A percentile compares a stretch with the other conserved stretches of the same genome.
These are phyloP conservation scores for Masticophis lateralis DNA, from an alignment of 2,797 vertebrate genomes.

Conservation along the genomic window DNA sequence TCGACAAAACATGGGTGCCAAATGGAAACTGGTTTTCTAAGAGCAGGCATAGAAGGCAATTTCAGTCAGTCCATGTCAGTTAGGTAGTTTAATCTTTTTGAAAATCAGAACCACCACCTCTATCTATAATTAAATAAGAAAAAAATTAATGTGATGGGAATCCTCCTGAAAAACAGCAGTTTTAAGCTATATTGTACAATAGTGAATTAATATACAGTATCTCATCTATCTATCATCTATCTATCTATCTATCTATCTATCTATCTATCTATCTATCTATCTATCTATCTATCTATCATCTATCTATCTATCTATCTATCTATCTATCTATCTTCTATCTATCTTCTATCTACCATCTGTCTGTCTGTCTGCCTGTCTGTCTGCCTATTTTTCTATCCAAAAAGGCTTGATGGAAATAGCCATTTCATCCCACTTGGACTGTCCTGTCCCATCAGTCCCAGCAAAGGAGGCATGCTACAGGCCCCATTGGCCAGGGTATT, in stretches of 20 bases:
- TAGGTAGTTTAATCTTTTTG: not conserved
- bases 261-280: not conserved
- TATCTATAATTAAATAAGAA: not conserved
- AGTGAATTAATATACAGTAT: not conserved
- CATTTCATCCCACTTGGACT: not conserved
- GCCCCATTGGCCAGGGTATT: not conserved
- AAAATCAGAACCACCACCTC: too few species aligned
- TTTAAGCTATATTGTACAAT: not conserved
- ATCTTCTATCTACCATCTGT: too few species aligned
- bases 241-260: not conserved
- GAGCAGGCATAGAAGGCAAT: too few species aligned
- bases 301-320: too few species aligned
- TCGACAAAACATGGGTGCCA: not conserved
- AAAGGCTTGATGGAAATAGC: not conserved
- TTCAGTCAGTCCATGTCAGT: not conserved
- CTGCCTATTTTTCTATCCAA: not conserved
- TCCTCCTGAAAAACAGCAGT: not conserved
- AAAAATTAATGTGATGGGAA: not conserved
- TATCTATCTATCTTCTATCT: too few species aligned
- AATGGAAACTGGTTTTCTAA: not conserved
- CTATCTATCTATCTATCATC: too few species aligned
- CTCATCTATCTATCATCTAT: not conserved
- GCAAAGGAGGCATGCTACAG: not conserved
- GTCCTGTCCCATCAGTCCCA: not conserved
- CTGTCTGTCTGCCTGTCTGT: not conserved